Conservation (phyloP, 2,888 invertebrate genomes). For the Arrhopalites spinosus region DNA sequence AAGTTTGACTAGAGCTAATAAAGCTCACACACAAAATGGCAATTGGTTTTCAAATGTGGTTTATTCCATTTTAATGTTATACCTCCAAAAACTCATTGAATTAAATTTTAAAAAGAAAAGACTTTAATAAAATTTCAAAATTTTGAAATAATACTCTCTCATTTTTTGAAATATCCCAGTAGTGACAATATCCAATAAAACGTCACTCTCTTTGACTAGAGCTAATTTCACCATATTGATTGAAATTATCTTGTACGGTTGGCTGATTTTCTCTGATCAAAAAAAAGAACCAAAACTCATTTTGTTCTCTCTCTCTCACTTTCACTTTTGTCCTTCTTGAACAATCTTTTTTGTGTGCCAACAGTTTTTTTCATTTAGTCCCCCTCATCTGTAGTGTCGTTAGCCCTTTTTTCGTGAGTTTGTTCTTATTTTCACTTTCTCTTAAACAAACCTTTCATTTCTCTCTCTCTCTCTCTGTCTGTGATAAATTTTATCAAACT, state of each 20-base stretch:
- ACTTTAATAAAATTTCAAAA: too few relatives aligned
- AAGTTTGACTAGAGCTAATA: not conserved
- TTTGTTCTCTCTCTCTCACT: slow-evolving; percentile 8
- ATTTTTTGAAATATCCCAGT: too few relatives aligned
- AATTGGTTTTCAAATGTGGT: too few relatives aligned
- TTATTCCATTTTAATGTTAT: too few relatives aligned
- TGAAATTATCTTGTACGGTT: slow-evolving; percentile 9
- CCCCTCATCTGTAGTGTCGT: not conserved
- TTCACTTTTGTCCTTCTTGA: not conserved
- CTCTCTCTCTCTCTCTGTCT: not conserved
- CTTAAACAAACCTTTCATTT: not conserved
- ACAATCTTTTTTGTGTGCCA: not conserved
- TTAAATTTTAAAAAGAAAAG: too few relatives aligned
- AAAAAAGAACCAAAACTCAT: slow-evolving; percentile 13
- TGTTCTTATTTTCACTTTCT: not conserved
- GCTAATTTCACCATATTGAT: slow-evolving; percentile 8
- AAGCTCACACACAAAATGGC: too few relatives aligned
- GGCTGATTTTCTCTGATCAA: not conserved
- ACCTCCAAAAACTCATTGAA: too few relatives aligned
- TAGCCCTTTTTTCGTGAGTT: not conserved
- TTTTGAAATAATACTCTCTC: too few relatives aligned
- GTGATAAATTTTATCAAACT: not conserved
- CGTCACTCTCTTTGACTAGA: not conserved
- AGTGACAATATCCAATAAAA: too few relatives aligned
- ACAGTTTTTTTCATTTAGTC: not conserved